These are phyloP conservation scores for Anthophora plumipes DNA, from an alignment of 2,888 invertebrate genomes.

Conservation along the genomic window DNA sequence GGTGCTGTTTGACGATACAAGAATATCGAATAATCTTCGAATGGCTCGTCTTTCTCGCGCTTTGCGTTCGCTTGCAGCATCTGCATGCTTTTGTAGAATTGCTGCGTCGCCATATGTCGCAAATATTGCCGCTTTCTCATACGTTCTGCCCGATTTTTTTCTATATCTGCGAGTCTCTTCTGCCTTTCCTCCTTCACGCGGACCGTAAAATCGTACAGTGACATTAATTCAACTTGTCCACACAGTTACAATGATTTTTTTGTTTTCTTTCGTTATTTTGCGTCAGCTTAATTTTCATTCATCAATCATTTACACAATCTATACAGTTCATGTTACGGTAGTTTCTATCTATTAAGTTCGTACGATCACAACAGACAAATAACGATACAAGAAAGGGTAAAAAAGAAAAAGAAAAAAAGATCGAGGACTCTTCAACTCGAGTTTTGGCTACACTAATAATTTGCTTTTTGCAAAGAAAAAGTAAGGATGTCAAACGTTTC, in stretches of 20 bases:
- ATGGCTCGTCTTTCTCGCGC: slow-evolving; percentile 88
- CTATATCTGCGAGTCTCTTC: slow-evolving; percentile 91
- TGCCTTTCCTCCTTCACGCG: slow-evolving; percentile 89
- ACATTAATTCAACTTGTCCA: slow-evolving; percentile 43
- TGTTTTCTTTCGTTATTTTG: slow-evolving; percentile 11
- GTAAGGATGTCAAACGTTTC: neutral
- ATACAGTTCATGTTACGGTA: slow-evolving; percentile 32
- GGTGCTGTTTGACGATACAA: slow-evolving; percentile 94
- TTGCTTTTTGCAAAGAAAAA: neutral
- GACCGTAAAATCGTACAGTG: slow-evolving; percentile 52
- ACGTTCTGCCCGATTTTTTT: slow-evolving; percentile 88
- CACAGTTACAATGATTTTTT: neutral
- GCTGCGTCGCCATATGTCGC: slow-evolving; percentile 91
- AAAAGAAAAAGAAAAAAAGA: neutral
- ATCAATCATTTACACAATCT: slow-evolving; percentile 28
- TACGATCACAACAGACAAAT: slow-evolving; percentile 27
- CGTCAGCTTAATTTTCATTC: slow-evolving; percentile 17
- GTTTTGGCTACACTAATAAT: slow-evolving; percentile 3
- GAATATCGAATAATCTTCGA: slow-evolving; percentile 94
- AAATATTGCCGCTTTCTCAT: slow-evolving; percentile 88
- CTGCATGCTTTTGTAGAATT: slow-evolving; percentile 93
- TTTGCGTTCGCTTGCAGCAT: slow-evolving; percentile 93
- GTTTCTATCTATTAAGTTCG: slow-evolving; percentile 25
- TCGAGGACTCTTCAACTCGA: slow-evolving; percentile 24
- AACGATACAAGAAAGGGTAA: slow-evolving; percentile 14